Base-by-base conservation (phyloP, 2,797 vertebrate species). In the Lates japonicus region DNA sequence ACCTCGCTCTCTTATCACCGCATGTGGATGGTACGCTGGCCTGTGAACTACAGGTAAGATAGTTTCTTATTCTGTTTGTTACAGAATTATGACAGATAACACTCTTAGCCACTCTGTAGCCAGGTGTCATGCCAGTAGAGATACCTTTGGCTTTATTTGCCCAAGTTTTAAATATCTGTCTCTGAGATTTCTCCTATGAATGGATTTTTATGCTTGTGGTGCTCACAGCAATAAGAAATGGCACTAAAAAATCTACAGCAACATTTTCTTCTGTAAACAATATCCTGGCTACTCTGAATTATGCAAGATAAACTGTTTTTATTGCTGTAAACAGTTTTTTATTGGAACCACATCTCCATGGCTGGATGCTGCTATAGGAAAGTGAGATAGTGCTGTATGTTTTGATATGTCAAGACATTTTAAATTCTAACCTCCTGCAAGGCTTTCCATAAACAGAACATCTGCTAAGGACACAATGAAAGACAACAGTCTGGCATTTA, bases 11-110 rank as follows among this genome's bases (percentile, higher is more conserved):
- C 97, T 88, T 98, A 98, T 90, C 97, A 98, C 88, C 97, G 97
- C 74, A 98, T 98, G 97, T 98, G 97, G 97, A 98, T 98, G 97
- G 97, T 98, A 3, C 97, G 97, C 81, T 98, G 97, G 97, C 97
- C 97, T 0, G 97, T 98, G 41, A 98, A 98, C 93, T 98, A 98
- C 95, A 96, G 97, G 97, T 96, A 90, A 78, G 91, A 55, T 13
- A 22, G 11, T 31, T n/a, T 35, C 1, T n/a, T 16, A 51, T n/a
- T 61, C 4, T 70, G 25, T 31, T 41, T 39, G 1, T 42, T 39
- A 55, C 65, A 49, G 51, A 59, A 19, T 1, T 13, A 8, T 13
- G 20, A 46, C 46, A 64, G n/a, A 61, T 54, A 44, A 19, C 17
- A 4, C 5, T 55, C 13, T 14, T 58, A 31, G 20, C 65, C n/a